These are phyloP conservation scores for Meloidogyne exigua DNA, from an alignment of 1,140 invertebrate genomes.

Conservation along the genomic window DNA sequence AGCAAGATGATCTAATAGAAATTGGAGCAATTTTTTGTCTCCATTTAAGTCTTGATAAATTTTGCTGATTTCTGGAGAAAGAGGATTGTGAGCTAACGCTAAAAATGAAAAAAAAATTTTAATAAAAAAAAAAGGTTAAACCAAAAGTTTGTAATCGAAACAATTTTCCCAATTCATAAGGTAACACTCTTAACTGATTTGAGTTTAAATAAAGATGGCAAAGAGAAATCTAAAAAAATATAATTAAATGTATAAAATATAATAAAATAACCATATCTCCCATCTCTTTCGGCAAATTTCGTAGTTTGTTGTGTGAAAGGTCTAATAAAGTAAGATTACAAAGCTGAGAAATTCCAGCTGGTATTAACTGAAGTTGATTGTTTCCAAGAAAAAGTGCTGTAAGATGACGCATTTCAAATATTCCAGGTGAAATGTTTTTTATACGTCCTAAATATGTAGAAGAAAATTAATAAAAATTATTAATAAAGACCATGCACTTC, in stretches of 20 bases:
- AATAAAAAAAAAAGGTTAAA: slow-evolving; percentile 51
- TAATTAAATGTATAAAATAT: not conserved
- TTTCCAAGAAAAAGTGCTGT: slow-evolving; percentile 55
- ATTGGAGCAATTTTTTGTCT: slow-evolving; percentile 85
- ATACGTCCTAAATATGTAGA: slow-evolving; percentile 36
- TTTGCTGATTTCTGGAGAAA: slow-evolving; percentile 84
- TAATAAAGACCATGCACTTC: slow-evolving; percentile 45
- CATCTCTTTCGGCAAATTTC: slow-evolving; percentile 79
- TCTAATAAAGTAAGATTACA: slow-evolving; percentile 79
- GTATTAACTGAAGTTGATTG: slow-evolving; percentile 47
- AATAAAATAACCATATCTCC: slow-evolving; percentile 40
- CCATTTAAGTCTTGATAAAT: slow-evolving; percentile 89
- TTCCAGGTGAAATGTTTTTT: slow-evolving; percentile 39
- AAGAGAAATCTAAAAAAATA: slow-evolving; percentile 69
- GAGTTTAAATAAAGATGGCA: slow-evolving; percentile 86
- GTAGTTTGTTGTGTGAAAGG: slow-evolving; percentile 87
- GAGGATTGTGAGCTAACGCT: slow-evolving; percentile 87
- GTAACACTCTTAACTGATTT: slow-evolving; percentile 86
- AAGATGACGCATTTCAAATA: slow-evolving; percentile 55
- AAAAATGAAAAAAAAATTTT: slow-evolving; percentile 61
- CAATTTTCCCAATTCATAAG: slow-evolving; percentile 93
- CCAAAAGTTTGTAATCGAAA: slow-evolving; percentile 82
- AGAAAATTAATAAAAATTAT: slow-evolving; percentile 13
- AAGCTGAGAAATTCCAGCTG: slow-evolving; percentile 53
- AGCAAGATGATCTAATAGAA: slow-evolving; percentile 74